Base-by-base conservation (phyloP, 2,888 invertebrate genomes). In the Drosophila antonietae region DNA sequence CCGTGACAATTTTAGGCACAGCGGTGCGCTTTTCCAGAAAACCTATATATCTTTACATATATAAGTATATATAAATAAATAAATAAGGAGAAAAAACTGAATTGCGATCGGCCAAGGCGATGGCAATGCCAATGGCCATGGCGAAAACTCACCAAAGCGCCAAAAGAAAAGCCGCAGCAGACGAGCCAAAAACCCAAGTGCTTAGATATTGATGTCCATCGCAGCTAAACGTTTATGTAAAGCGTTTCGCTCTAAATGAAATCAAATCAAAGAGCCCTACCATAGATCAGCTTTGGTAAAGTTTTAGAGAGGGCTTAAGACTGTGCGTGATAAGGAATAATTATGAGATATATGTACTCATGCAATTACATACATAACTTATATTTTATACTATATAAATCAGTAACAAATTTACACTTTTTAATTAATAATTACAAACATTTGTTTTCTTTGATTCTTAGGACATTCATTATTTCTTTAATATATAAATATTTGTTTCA, bases 1-100 rank as follows among this genome's bases (percentile, higher is more conserved):
- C 89, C 86, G 86, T 86, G 86, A 89, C 89, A 86, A 88, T 86
- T 85, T 86, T 83, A 75, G 79, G 86, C 86, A 88, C 86, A 86
- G 86, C 89, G 85, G 89, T 87, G 88, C 73, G 74, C 86, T 89
- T 86, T 86, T 89, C 73, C 85, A 84, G 85, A 89, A 89, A 51
- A 51, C 33, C 33, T 51, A 33, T 7, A 31, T 49, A 49, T 33
- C 18, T 6, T 31, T 7, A 31, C 5, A 28, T 9, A 28, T 28
- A 31, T n/a, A 80, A 56, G 41, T 55, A 64, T 61, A 39, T 55
- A 64, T 61, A 44, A 33, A 57, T 31, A 62, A 72, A 59, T 33
- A 75, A 71, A 46, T 43, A 71, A 46, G 57, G 62, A 62, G 63
- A 69, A 71, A 65, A 62, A 65, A 62, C 55, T 51, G 52, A 64